A percentile compares a stretch with the other conserved stretches of the same genome.
These are phyloP conservation scores for Sebastes hubbsi DNA, from an alignment of 2,797 vertebrate species.

Conservation along the genomic window DNA sequence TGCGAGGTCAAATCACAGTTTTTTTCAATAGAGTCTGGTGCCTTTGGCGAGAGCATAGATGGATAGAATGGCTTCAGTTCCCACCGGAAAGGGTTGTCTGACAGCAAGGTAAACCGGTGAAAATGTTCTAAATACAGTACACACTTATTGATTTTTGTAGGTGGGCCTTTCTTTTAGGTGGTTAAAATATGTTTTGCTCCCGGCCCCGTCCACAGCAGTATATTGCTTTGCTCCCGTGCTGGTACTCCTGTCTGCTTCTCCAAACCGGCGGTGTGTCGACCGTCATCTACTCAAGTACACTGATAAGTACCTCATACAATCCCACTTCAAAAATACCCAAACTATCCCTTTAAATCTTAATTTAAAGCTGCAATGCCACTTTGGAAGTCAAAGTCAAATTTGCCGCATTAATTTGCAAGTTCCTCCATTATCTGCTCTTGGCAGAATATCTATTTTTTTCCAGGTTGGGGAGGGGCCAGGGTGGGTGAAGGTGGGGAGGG, in stretches of 20 bases:
- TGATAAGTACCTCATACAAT: too few species aligned
- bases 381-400: constrained; percentile 47
- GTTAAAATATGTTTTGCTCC: background rate
- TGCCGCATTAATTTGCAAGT: constrained; percentile 49
- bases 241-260: background rate
- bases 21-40: background rate
- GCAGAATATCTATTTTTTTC: constrained; percentile 15
- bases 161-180: background rate
- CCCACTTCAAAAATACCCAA: background rate
- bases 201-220: background rate
- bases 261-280: too few species aligned
- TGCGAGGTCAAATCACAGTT: background rate
- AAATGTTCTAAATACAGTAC: background rate
- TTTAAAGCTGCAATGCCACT: constrained; percentile 24
- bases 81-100: background rate
- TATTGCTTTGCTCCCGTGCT: background rate
- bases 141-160: too few species aligned
- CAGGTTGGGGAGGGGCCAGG: background rate
- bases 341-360: constrained; percentile 10
- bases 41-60: background rate
- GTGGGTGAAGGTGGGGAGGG: background rate
- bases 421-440: constrained; percentile 46
- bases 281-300: too few species aligned
- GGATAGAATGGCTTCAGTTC: background rate
- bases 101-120: too few species aligned